Evolutionary conservation across 2,113 vertebrate genomes (phyloP).

Genomic region (Melanocharis versteri): DNA sequence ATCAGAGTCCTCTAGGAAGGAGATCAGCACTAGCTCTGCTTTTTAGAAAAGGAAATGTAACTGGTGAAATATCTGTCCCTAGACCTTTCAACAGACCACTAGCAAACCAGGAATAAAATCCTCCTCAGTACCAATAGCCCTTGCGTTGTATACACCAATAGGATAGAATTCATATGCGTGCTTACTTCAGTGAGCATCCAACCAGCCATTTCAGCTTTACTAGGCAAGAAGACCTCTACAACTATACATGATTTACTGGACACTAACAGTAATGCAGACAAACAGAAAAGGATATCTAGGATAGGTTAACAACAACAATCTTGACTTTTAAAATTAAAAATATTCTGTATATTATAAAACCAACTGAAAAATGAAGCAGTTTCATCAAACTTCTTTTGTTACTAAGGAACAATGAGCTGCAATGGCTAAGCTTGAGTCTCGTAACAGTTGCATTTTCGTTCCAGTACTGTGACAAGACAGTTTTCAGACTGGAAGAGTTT

Average conservation of each 20-base stretch:
- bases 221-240: background rate
- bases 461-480: background rate
- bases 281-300: background rate
- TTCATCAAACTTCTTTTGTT: background rate
- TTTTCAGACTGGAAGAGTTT: background rate
- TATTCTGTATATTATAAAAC: background rate
- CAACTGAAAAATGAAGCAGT: background rate
- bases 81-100: background rate
- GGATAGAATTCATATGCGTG: background rate
- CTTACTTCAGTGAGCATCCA: background rate
- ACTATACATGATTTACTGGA: background rate
- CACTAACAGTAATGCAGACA: background rate
- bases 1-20: background rate
- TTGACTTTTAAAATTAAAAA: background rate
- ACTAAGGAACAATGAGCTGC: background rate
- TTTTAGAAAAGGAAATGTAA: background rate
- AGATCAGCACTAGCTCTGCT: background rate
- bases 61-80: background rate
- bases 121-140: background rate
- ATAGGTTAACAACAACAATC: background rate
- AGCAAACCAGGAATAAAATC: background rate
- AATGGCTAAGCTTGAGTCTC: background rate
- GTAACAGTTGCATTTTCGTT: conserved; percentile 43
- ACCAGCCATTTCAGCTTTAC: background rate
- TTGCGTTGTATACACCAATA: background rate